Percentiles rank a stretch among this genome's conserved stretches.
These are phyloP conservation scores for Temnothorax rugatulus DNA, from an alignment of 2,888 invertebrate genomes.

Conservation along the genomic window DNA sequence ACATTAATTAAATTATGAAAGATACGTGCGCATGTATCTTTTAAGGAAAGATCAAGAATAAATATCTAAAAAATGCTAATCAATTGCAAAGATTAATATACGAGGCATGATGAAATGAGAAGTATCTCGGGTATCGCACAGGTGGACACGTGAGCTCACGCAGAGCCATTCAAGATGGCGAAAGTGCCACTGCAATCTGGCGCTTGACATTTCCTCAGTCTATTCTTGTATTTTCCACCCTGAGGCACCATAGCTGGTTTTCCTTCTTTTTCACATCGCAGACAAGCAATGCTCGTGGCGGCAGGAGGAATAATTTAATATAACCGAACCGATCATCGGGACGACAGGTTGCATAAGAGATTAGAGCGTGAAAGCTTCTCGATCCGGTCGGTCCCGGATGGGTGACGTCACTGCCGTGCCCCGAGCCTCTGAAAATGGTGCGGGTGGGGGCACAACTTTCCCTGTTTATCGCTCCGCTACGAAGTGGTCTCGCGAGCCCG, in stretches of 20 bases:
- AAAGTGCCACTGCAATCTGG: constrained; percentile 50
- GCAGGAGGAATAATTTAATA: constrained; percentile 8
- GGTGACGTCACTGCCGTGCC: constrained; percentile 83
- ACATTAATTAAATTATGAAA: constrained; percentile 18
- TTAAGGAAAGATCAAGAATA: neutral
- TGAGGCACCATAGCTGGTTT: neutral
- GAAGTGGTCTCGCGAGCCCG: constrained; percentile 47
- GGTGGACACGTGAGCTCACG: constrained; percentile 35
- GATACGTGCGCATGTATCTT: neutral
- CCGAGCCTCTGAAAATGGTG: constrained; percentile 66
- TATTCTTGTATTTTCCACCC: constrained; percentile 1
- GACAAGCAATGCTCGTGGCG: neutral
- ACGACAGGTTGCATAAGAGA: constrained; percentile 85
- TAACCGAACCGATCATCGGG: constrained; percentile 49
- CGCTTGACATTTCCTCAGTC: constrained; percentile 18
- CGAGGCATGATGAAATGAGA: neutral
- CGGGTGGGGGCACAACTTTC: constrained; percentile 82
- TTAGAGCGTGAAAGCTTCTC: constrained; percentile 85
- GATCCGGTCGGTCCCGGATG: constrained; percentile 81
- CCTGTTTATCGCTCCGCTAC: constrained; percentile 72
- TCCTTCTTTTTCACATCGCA: neutral
- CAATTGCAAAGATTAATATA: neutral
- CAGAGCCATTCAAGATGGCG: constrained; percentile 50
- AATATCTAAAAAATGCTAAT: neutral
- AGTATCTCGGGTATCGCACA: constrained; percentile 1